phyloP scores from a whole-genome alignment of 2,888 invertebrate species.

The Heliothis peltigera region DNA sequence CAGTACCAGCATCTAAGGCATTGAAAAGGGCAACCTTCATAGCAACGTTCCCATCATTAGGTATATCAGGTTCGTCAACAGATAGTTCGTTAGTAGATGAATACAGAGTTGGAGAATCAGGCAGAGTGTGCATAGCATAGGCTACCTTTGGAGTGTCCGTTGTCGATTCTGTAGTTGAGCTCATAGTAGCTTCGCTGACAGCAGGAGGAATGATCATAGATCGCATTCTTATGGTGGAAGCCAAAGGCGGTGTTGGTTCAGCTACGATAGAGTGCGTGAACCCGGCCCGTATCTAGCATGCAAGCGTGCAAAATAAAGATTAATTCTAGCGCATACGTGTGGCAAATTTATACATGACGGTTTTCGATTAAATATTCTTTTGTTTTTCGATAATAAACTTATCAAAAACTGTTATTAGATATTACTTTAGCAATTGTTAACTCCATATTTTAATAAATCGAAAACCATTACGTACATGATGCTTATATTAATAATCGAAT shows the following conservation, averaged over 20 bases:
- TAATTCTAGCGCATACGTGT: slow-evolving; percentile 23
- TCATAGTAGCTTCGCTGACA: neutral
- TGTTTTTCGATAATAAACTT: too few relatives aligned
- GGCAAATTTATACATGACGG: too few relatives aligned
- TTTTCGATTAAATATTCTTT: too few relatives aligned
- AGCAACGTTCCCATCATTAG: neutral
- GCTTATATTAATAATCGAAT: too few relatives aligned
- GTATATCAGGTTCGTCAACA: neutral
- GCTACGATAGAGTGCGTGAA: slow-evolving; percentile 67
- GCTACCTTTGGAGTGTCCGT: slow-evolving; percentile 1
- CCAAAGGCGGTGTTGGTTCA: slow-evolving; percentile 61
- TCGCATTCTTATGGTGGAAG: slow-evolving; percentile 72
- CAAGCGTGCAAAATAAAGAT: slow-evolving; percentile 62
- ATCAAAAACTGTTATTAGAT: too few relatives aligned
- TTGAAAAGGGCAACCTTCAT: neutral
- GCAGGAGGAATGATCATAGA: slow-evolving; percentile 61
- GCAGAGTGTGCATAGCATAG: slow-evolving; percentile 3
- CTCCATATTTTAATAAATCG: too few relatives aligned
- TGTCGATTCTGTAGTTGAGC: neutral
- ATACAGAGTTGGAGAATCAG: neutral
- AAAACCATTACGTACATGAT: too few relatives aligned
- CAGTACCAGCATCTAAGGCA: neutral
- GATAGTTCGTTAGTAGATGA: neutral
- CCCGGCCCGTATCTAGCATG: slow-evolving; percentile 77
- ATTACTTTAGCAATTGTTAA: too few relatives aligned